Evolutionary conservation across 2,888 invertebrate species (phyloP), one percentile per base, ranked within the genome.

Genomic region (Yponomeuta plumbellus): DNA sequence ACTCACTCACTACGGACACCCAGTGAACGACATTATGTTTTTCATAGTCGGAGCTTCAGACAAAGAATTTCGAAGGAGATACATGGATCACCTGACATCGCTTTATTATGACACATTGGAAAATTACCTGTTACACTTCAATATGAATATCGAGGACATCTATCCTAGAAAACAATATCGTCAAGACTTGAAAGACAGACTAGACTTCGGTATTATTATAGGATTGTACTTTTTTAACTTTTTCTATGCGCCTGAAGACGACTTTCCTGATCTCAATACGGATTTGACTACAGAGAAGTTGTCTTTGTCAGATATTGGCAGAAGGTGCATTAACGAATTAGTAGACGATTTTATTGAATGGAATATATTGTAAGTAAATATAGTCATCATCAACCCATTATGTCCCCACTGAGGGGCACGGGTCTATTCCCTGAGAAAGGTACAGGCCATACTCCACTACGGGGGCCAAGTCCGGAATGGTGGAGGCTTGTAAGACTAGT

Each of bases 1-100:
- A 65, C 40, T 80, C 0, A 66, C 77, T 0, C 69, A 75, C 69
- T 79, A 73, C 66, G 82, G 82, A 1, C 75, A 73, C 64, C 83
- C 82, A 0, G 61, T 81, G 0, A 58, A 72, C 6, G 85, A 85
- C 61, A 71, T 85, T 1, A 4, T 83, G 0, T 80, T 75, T 63
- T 80, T 84, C 61, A 75, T 84, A 11, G 77, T 76, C 52, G 67
- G 67, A 2, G 69, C 75, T 10, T 80, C 82, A 0, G 83, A 83
- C 65, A 71, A 73, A n/a, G 58, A 78, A 11, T 81, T 85, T 44
- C 74, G 85, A n/a, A 73, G 67, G n/a, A 64, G 71, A 0, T 76
- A 85, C 64, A 52, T 82, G 52, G 64, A 70, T 1, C 22, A 77
- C 21, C 69, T 86, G 0, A 83, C 81, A 61, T 69, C 77, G 2